These are phyloP conservation scores for Chrysocyon brachyurus DNA, from an alignment of 2,797 vertebrate genomes.

Conservation along the genomic window DNA sequence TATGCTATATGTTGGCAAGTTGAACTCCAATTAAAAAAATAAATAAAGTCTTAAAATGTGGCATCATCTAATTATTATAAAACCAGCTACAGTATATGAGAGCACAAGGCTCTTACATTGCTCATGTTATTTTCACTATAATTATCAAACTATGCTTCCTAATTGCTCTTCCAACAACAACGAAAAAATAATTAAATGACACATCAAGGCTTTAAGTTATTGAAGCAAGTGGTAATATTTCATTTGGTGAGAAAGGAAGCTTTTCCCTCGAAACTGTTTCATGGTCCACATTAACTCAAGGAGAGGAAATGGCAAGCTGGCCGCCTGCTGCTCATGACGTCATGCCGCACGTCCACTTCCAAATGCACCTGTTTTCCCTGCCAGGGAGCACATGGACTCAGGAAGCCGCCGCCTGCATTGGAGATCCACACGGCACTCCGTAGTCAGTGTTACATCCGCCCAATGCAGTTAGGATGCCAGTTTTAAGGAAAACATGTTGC, in stretches of 20 bases:
- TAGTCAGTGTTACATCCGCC: background rate
- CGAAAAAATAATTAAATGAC: background rate
- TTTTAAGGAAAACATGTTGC: background rate
- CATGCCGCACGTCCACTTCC: accelerated
- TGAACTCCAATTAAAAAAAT: no score
- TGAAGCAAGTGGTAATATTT: background rate
- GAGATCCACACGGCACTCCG: no score
- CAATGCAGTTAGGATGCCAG: background rate
- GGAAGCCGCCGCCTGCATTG: background rate
- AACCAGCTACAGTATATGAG: background rate
- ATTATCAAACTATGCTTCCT: background rate
- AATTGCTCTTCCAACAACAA: background rate
- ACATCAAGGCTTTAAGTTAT: background rate
- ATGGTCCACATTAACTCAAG: background rate
- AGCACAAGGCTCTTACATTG: background rate
- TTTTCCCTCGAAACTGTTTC: background rate
- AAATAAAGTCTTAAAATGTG: no score
- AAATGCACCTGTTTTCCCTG: no score
- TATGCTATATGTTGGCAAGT: no score
- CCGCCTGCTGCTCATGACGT: accelerated
- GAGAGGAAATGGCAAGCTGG: accelerated
- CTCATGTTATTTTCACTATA: background rate
- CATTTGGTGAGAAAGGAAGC: background rate
- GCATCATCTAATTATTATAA: background rate
- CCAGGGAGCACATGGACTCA: background rate